Conservation (phyloP, 1,140 invertebrate species). For the Eciton burchellii region DNA sequence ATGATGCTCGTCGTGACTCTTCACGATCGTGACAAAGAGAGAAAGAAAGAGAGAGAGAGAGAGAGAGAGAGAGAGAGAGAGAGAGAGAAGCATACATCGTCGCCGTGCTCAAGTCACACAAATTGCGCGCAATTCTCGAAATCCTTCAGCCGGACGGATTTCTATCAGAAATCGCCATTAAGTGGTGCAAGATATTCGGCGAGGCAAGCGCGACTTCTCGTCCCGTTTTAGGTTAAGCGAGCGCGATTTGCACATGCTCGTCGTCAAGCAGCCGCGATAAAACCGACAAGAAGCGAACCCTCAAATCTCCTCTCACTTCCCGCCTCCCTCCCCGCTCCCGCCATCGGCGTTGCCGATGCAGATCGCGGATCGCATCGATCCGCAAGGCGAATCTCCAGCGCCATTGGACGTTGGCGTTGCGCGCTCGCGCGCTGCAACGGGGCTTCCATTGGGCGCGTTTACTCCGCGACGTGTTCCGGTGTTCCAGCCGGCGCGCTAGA, state of each 20-base stretch:
- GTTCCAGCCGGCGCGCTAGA: conserved; percentile 57
- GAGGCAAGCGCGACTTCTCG: too few species aligned
- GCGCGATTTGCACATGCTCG: too few species aligned
- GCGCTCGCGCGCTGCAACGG: background rate
- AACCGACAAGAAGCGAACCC: conserved; percentile 3
- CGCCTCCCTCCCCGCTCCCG: too few species aligned
- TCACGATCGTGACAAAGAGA: background rate
- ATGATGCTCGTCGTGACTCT: background rate
- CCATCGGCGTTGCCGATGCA: conserved; percentile 56
- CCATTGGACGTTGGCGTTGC: conserved; percentile 22
- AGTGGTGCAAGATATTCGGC: too few species aligned
- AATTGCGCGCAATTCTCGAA: too few species aligned
- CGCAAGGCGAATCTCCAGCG: conserved; percentile 71
- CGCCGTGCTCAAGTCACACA: background rate
- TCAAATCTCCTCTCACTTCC: too few species aligned
- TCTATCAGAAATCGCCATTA: too few species aligned
- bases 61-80: too few species aligned
- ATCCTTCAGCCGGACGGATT: too few species aligned
- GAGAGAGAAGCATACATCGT: background rate
- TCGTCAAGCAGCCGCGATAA: too few species aligned
- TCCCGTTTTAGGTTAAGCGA: too few species aligned
- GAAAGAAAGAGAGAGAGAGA: background rate
- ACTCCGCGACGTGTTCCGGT: conserved; percentile 17
- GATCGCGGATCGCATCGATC: conserved; percentile 68
- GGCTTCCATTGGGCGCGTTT: too few species aligned